Evolutionary conservation across 2,113 vertebrate genomes (phyloP), one percentile per base, ranked within the genome.

Genomic region (Mirza zaza): DNA sequence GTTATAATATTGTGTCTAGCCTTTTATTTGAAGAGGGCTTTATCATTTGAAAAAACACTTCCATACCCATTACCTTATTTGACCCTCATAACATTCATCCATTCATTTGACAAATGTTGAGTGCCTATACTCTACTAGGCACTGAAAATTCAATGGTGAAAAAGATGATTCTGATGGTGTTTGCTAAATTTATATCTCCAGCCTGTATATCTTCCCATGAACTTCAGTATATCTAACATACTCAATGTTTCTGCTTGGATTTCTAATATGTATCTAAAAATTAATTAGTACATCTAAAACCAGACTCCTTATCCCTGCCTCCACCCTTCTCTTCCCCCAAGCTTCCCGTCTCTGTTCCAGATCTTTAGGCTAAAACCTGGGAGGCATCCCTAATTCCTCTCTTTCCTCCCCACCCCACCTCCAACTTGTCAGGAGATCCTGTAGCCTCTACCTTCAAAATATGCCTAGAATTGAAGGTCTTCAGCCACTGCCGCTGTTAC

Each of bases 11-110:
- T 94, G 25, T 36, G 18, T 82, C 50, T 76, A 63, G 57, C n/a
- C 25, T 96, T 87, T 91, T 91, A 73, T 48, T 8, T 91, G 36
- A 59, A 88, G 77, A 93, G 55, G 39, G 17, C n/a, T 86, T 93
- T 96, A 32, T 92, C 55, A n/a, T 85, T 85, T 81, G n/a, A 81
- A 65, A 93, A 29, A 45, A 23, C 5, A 55, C 14, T 67, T 84
- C 34, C 15, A 23, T 92, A 61, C 2, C 42, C 57, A 36, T 80
- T 82, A 73, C 86, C 27, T 84, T 90, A 57, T 83, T 94, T 83
- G 75, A 70, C n/a, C 34, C 15, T 96, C 36, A 55, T 83, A 85
- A 67, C 39, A 82, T 87, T 89, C 6, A 80, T 55, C 92, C 52
- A 68, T 84, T 95, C 21, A 80, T 48, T 90, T 10, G 57, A 52